These are phyloP conservation scores for Abrostola triplasia DNA, from an alignment of 2,888 invertebrate species.

Conservation along the genomic window DNA sequence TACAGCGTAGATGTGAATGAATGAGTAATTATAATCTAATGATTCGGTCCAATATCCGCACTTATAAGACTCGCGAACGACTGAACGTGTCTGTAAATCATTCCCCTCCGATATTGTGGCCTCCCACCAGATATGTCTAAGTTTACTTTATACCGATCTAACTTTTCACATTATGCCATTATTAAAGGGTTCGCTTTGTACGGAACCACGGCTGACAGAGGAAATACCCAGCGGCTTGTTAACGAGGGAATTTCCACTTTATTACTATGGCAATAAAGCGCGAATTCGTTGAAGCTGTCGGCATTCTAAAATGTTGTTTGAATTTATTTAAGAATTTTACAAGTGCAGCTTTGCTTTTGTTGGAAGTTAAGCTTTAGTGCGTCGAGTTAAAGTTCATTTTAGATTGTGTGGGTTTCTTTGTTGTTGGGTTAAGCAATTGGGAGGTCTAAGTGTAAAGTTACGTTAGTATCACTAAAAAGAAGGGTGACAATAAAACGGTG, in stretches of 20 bases:
- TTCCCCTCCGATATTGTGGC: constrained; percentile 9
- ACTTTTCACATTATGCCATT: constrained; percentile 49
- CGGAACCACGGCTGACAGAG: constrained; percentile 22
- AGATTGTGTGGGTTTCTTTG: background rate
- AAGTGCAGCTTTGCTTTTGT: background rate
- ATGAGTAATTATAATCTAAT: no score
- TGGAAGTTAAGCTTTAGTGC: background rate
- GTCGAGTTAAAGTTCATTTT: background rate
- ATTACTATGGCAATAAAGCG: accelerated
- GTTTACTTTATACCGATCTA: constrained; percentile 25
- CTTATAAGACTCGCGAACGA: no score
- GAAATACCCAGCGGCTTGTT: constrained; percentile 14
- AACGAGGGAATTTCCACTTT: constrained; percentile 14
- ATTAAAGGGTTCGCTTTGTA: constrained; percentile 44
- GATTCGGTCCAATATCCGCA: no score
- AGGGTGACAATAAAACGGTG: constrained; percentile 60
- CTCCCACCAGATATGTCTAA: constrained; percentile 5
- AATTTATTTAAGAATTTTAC: constrained; percentile 1
- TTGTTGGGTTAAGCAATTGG: constrained; percentile 12
- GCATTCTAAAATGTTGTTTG: constrained; percentile 12
- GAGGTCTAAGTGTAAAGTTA: constrained; percentile 55
- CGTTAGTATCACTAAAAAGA: constrained; percentile 61
- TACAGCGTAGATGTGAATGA: no score
- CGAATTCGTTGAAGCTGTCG: background rate
- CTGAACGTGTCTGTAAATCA: constrained; percentile 5